Percentiles rank a stretch among this genome's conserved stretches.
Conservation (phyloP, 2,888 invertebrate species). For the Epinotia demarniana region DNA sequence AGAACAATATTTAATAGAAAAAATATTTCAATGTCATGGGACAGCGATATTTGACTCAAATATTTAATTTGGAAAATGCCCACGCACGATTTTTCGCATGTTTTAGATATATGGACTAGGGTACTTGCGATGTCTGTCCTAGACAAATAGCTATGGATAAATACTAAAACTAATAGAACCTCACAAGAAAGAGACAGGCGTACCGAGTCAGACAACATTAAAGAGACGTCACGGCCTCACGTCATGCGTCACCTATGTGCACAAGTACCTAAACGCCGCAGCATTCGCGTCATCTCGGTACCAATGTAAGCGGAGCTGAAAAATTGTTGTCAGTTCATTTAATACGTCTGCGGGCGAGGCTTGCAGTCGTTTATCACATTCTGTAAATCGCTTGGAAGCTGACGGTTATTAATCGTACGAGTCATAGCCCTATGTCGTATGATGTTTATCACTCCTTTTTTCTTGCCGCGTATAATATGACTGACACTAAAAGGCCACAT, state of each 20-base stretch:
- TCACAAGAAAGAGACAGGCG: not conserved
- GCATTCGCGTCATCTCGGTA: conserved; percentile 25
- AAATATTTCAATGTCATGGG: no score
- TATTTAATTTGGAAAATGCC: no score
- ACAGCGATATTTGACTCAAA: no score
- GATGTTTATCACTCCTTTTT: conserved; percentile 43
- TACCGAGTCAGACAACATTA: not conserved
- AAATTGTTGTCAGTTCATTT: conserved; percentile 55
- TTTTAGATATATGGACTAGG: no score
- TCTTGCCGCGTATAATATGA: conserved; percentile 23
- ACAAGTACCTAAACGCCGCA: conserved; percentile 31
- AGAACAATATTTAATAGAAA: no score
- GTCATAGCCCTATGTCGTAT: conserved; percentile 46
- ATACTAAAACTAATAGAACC: not conserved
- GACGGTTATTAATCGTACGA: conserved; percentile 61
- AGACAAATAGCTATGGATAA: not conserved
- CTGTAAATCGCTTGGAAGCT: conserved; percentile 64
- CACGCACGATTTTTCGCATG: no score
- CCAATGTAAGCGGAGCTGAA: conserved; percentile 38
- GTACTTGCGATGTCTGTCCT: not conserved
- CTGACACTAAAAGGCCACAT: not conserved
- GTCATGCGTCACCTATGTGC: conserved; percentile 7
- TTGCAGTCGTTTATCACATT: conserved; percentile 62
- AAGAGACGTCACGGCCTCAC: conserved; percentile 2
- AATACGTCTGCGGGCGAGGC: conserved; percentile 56